Evolutionary conservation across 2,113 vertebrate species (phyloP), one percentile per base, ranked within the genome.

Genomic region (Sapajus apella): DNA sequence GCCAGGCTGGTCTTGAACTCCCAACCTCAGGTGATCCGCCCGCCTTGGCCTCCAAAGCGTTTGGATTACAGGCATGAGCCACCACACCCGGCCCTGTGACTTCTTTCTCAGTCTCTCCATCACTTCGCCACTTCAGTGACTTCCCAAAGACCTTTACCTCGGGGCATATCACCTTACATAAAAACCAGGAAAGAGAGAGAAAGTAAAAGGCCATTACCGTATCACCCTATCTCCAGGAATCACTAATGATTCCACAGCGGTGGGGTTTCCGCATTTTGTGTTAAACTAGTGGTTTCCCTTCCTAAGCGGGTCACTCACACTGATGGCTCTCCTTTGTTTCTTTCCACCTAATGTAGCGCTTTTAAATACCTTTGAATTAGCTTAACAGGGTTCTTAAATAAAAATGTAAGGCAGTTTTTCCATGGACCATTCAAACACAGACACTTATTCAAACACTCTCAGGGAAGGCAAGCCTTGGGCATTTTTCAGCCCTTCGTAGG

Each of bases 31-130:
- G 43, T 43, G 43, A 43, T 43, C 43, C 6, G 43, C 43, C 43
- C 6, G 43, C 43, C 43, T 43, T 43, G 43, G 43, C 43, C 43
- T 43, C 43, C 43, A 43, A 43, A 43, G 43, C 6, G 43, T 4
- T 6, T 43, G 43, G 43, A 43, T 43, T 43, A 43, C 43, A 43
- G 43, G 43, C 43, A 5, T 43, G 43, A 43, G 43, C 43, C 43
- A 43, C 43, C 43, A 43, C 43, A 43, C 43, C 43, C 43, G 43
- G 43, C 43, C 43, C 70, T 95, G 9, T n/a, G 73, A 58, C 92
- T 95, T 86, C 90, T 81, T 80, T 92, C 90, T 93, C 79, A 32
- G 23, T 85, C 70, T 89, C 40, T 93, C 82, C 6, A 14, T 64
- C 81, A 32, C 66, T 37, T 50, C n/a, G 82, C 66, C 81, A 21